These are phyloP conservation scores for Azemiops feae DNA, from an alignment of 2,113 vertebrate genomes.

Conservation along the genomic window DNA sequence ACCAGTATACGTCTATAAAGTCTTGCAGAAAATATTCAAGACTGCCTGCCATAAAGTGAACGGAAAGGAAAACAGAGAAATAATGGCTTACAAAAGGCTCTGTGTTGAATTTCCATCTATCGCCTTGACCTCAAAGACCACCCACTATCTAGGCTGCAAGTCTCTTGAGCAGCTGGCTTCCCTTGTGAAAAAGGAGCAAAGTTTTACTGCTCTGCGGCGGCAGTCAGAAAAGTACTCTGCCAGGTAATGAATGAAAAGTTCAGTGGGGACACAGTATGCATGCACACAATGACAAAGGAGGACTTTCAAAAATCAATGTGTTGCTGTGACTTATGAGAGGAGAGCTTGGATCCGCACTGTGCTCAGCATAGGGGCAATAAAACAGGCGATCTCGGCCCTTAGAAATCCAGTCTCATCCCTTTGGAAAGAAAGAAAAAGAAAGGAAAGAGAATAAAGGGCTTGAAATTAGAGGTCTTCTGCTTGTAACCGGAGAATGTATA, in stretches of 20 bases:
- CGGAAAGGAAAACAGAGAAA: neutral
- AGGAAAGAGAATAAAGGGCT: neutral
- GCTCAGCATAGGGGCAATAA: slow-evolving; percentile 6
- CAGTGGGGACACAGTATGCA: slow-evolving; percentile 14
- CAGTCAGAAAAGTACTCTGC: slow-evolving; percentile 7
- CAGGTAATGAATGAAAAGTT: slow-evolving; percentile 25
- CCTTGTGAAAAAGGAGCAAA: slow-evolving; percentile 10
- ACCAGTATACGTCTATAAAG: neutral
- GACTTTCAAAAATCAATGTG: slow-evolving; percentile 9
- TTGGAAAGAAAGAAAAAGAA: neutral
- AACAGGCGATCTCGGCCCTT: neutral
- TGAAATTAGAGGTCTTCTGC: slow-evolving; percentile 4
- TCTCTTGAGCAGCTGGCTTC: neutral
- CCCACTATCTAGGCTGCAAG: slow-evolving; percentile 4
- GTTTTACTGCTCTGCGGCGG: slow-evolving; percentile 3
- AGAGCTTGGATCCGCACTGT: neutral
- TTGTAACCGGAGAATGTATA: neutral
- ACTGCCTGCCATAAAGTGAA: neutral
- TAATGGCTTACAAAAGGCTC: neutral
- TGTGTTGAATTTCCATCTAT: slow-evolving; percentile 8
- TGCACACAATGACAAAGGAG: neutral
- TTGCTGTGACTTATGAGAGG: neutral
- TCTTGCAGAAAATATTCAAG: slow-evolving; percentile 3
- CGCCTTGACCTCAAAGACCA: slow-evolving; percentile 17
- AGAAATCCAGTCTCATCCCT: neutral